A percentile compares a stretch with the other conserved stretches of the same genome.
phyloP scores from a whole-genome alignment of 2,888 invertebrate genomes.

The Penaeus monodon region DNA sequence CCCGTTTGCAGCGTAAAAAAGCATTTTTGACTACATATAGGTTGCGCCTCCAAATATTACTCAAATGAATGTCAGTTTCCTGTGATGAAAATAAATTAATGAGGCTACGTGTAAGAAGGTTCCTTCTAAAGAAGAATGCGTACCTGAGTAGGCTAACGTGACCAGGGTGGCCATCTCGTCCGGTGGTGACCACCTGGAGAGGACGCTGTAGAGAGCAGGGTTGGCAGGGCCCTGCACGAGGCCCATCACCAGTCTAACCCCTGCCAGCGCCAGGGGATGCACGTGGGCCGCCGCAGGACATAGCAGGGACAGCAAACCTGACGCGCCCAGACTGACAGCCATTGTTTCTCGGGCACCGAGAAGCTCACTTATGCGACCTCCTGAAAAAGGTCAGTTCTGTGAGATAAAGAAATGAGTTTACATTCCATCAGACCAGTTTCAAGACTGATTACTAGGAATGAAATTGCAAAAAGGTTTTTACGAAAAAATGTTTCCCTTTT shows the following conservation, averaged over 20 bases:
- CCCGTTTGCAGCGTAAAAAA: background rate
- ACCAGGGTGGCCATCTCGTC: slow-evolving; percentile 49
- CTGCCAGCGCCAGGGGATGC: slow-evolving; percentile 66
- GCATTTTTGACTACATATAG: too few relatives aligned
- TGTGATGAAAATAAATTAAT: too few relatives aligned
- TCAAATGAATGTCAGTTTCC: too few relatives aligned
- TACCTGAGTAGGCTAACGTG: slow-evolving; percentile 51
- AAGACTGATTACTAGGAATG: too few relatives aligned
- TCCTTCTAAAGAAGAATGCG: background rate
- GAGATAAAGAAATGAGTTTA: too few relatives aligned
- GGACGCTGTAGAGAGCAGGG: slow-evolving; percentile 36
- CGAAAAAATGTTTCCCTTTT: too few relatives aligned
- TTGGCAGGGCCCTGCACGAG: slow-evolving; percentile 67
- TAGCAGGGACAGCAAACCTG: slow-evolving; percentile 68
- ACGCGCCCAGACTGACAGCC: slow-evolving; percentile 67
- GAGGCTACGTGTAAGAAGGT: too few relatives aligned
- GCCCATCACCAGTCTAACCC: slow-evolving; percentile 68
- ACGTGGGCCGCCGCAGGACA: slow-evolving; percentile 69
- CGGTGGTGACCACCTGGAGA: slow-evolving; percentile 45
- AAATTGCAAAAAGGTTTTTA: too few relatives aligned
- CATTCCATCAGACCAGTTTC: too few relatives aligned
- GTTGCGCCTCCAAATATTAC: too few relatives aligned
- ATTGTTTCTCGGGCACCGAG: slow-evolving; percentile 71
- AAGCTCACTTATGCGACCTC: slow-evolving; percentile 70
- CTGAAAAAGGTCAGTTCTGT: slow-evolving; percentile 65